phyloP scores from a whole-genome alignment of 35 echinoderm and acorn worm genomes.

The Lytechinus pictus region DNA sequence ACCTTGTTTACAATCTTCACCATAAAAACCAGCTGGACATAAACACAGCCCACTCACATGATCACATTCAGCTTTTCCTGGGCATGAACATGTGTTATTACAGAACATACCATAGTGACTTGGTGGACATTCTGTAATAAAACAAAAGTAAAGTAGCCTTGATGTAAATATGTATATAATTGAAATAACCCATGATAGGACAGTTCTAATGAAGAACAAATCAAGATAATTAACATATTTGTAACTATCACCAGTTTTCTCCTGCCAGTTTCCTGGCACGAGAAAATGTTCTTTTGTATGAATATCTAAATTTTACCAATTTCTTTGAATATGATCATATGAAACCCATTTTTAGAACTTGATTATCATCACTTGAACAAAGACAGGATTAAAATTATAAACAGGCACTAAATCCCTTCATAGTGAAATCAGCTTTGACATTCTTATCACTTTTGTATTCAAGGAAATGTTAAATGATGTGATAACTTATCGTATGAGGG shows the following conservation, averaged over 20 bases:
- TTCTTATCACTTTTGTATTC: neutral
- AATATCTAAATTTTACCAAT: too few species aligned
- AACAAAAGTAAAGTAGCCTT: neutral
- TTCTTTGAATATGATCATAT: too few species aligned
- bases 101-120: conserved; percentile 79
- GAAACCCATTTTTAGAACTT: too few species aligned
- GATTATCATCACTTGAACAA: too few species aligned
- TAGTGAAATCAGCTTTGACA: neutral
- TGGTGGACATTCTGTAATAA: conserved; percentile 53
- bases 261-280: too few species aligned
- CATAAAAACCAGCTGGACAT: conserved; percentile 70
- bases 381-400: too few species aligned
- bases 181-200: neutral
- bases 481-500: neutral
- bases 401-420: too few species aligned
- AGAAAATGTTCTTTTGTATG: too few species aligned
- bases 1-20: conserved; percentile 52
- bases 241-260: neutral
- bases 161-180: neutral
- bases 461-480: neutral
- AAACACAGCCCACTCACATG: conserved; percentile 63
- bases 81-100: conserved; percentile 60
- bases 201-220: neutral
- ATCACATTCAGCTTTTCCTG: conserved; percentile 67
- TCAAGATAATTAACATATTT: neutral